Percentiles rank a stretch among this genome's conserved stretches.
phyloP scores from a whole-genome alignment of 2,888 invertebrate species.

The Amphiduros pacificus region DNA sequence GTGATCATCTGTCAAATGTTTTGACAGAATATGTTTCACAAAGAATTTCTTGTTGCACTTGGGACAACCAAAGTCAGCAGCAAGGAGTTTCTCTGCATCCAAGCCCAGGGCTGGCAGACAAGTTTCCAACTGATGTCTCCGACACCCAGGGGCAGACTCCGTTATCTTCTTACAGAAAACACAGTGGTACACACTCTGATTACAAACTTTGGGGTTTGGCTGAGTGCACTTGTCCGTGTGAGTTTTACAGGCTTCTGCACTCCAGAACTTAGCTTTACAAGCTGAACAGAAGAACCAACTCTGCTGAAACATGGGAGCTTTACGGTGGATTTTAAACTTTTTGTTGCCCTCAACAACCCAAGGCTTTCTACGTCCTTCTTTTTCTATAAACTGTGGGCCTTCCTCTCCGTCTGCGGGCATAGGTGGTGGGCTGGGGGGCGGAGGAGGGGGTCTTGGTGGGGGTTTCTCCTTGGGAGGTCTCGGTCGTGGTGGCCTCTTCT shows the following conservation, averaged over 20 bases:
- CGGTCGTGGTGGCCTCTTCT: too few relatives aligned
- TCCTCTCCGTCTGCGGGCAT: not conserved
- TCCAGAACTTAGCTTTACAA: not conserved
- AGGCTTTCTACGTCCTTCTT: not conserved
- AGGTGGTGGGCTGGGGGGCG: not conserved
- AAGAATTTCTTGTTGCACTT: slow-evolving; percentile 1
- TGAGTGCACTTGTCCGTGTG: not conserved
- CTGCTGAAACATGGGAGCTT: not conserved
- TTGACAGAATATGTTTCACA: not conserved
- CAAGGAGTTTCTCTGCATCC: not conserved
- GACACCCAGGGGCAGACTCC: not conserved
- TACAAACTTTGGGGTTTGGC: not conserved
- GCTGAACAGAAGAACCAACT: not conserved
- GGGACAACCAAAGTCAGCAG: not conserved
- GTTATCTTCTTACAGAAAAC: not conserved
- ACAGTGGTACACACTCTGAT: not conserved
- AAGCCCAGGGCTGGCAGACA: not conserved
- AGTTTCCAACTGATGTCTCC: not conserved
- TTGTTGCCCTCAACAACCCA: not conserved
- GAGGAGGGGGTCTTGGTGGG: not conserved
- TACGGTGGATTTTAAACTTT: not conserved
- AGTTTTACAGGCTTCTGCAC: not conserved
- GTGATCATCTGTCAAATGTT: not conserved
- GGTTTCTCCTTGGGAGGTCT: too few relatives aligned
- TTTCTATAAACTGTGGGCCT: too few relatives aligned